Evolutionary conservation across 2,888 invertebrate species (phyloP).

Genomic region (Chelonus formosanus): DNA sequence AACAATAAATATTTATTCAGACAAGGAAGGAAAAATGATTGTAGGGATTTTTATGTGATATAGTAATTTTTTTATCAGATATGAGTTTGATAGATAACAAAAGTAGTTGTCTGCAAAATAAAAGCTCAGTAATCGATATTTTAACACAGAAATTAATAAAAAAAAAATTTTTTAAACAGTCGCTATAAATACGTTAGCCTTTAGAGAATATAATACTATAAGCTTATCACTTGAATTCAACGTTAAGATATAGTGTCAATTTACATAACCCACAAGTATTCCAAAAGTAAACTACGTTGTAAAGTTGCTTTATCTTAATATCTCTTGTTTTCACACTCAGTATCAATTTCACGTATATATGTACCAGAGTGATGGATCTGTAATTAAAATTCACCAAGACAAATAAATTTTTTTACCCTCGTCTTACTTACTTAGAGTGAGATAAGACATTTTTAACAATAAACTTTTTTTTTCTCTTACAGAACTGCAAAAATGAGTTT

Average conservation of each 20-base stretch:
- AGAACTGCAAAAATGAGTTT: too few relatives aligned
- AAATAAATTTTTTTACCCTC: background rate
- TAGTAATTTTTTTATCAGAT: too few relatives aligned
- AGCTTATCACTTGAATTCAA: slow-evolving; percentile 15
- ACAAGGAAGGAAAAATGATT: too few relatives aligned
- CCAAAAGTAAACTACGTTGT: slow-evolving; percentile 15
- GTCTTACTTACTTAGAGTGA: too few relatives aligned
- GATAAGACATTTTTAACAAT: too few relatives aligned
- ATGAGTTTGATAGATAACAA: too few relatives aligned
- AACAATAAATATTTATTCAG: too few relatives aligned
- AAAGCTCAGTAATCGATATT: too few relatives aligned
- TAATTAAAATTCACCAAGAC: background rate
- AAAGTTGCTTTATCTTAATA: slow-evolving; percentile 17
- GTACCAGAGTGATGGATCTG: background rate
- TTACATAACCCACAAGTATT: slow-evolving; percentile 21
- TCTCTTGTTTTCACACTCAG: slow-evolving; percentile 1
- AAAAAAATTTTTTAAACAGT: background rate
- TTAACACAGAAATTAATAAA: too few relatives aligned
- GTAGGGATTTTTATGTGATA: too few relatives aligned
- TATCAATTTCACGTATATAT: slow-evolving; percentile 7
- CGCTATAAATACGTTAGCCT: slow-evolving; percentile 8
- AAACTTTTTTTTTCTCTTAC: too few relatives aligned
- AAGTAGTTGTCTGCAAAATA: too few relatives aligned
- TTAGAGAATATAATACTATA: background rate
- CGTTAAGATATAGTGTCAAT: slow-evolving; percentile 20